phyloP scores from a whole-genome alignment of 2,113 vertebrate species.

The Myrmophylax atrothorax region DNA sequence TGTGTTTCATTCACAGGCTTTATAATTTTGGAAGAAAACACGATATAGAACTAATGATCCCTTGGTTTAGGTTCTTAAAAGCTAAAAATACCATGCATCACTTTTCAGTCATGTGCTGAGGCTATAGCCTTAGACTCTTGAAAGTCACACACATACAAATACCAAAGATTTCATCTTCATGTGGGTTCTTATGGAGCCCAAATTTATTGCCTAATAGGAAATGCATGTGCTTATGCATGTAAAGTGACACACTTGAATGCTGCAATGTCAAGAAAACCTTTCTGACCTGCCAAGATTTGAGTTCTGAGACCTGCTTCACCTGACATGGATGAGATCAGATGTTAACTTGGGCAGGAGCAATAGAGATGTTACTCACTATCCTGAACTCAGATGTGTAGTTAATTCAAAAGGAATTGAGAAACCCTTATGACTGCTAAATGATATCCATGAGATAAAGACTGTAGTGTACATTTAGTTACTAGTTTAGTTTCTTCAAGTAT shows the following conservation, averaged over 20 bases:
- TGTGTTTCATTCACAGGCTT: background rate
- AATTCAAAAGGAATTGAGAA: background rate
- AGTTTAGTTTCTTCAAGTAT: background rate
- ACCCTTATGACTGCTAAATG: background rate
- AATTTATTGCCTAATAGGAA: background rate
- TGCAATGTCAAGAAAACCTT: background rate
- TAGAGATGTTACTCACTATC: background rate
- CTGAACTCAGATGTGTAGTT: background rate
- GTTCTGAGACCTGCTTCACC: background rate
- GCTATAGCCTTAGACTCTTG: background rate
- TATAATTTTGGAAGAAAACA: background rate
- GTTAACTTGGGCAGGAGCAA: background rate
- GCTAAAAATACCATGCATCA: background rate
- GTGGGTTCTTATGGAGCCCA: background rate
- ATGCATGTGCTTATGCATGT: rapidly evolving
- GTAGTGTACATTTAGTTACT: background rate
- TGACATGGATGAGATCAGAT: background rate
- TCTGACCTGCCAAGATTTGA: background rate
- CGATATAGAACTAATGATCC: background rate
- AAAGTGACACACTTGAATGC: background rate
- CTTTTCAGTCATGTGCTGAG: background rate
- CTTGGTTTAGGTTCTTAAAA: background rate
- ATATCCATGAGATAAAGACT: background rate
- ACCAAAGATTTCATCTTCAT: background rate
- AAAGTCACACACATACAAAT: background rate